phyloP scores from a whole-genome alignment of 2,113 vertebrate species.

The Cephalopterus ornatus region DNA sequence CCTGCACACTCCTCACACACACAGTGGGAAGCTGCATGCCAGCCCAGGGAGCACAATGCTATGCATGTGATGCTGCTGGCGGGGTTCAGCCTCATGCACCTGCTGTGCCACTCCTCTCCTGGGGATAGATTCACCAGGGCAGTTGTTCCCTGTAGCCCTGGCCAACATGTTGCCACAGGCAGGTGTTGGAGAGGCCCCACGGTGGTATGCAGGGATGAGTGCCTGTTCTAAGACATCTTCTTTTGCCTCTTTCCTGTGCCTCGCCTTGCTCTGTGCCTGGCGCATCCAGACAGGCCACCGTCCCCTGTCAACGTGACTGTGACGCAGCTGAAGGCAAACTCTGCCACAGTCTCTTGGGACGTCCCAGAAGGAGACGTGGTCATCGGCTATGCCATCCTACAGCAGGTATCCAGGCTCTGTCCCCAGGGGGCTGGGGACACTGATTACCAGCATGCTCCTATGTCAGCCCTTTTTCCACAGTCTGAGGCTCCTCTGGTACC shows the following conservation, averaged over 20 bases:
- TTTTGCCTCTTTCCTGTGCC: constrained; percentile 25
- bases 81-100: neutral
- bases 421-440: neutral
- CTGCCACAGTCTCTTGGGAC: constrained; percentile 95
- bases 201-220: neutral
- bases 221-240: neutral
- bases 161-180: neutral
- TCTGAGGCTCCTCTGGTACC: neutral
- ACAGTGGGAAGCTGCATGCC: neutral
- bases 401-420: constrained; percentile 81
- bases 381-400: constrained; percentile 95
- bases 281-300: constrained; percentile 85
- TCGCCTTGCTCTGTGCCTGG: neutral
- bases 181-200: neutral
- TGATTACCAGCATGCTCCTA: neutral
- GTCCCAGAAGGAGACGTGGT: constrained; percentile 94
- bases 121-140: neutral
- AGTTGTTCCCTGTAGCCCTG: neutral
- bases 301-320: constrained; percentile 96
- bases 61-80: accelerated
- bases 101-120: neutral
- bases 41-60: neutral
- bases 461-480: accelerated
- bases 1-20: neutral
- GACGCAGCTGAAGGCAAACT: constrained; percentile 92